Evolutionary conservation across 2,888 invertebrate species (phyloP).

Genomic region (Rhingia campestris): DNA sequence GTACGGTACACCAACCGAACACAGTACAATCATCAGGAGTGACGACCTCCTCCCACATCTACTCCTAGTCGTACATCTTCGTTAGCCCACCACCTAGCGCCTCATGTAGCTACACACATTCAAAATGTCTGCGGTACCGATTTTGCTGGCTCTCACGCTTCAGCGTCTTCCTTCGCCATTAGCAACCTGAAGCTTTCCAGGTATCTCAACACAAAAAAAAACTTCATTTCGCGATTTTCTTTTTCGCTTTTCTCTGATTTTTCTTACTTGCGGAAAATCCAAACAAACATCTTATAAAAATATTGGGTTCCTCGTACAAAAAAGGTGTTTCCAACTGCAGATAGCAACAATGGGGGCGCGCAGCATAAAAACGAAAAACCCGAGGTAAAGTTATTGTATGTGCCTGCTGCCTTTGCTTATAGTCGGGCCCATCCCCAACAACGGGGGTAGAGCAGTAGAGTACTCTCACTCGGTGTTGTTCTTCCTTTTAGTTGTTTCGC

Average conservation of each 20-base stretch:
- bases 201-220: constrained; percentile 42
- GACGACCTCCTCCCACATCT: constrained; percentile 12
- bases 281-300: constrained; percentile 63
- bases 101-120: constrained; percentile 33
- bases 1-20: not conserved
- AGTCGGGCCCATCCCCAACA: not conserved
- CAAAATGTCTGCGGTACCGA: constrained; percentile 58
- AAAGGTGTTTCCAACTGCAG: constrained; percentile 41
- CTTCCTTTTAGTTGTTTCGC: constrained; percentile 37
- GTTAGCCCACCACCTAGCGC: constrained; percentile 23
- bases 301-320: constrained; percentile 48
- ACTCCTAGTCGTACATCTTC: constrained; percentile 43
- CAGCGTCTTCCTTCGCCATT: constrained; percentile 61
- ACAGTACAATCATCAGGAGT: constrained; percentile 7
- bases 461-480: constrained; percentile 1
- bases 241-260: constrained; percentile 13
- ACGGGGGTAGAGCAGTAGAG: not conserved
- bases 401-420: not conserved
- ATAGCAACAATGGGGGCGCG: constrained; percentile 22
- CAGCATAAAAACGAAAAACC: not conserved
- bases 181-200: constrained; percentile 59
- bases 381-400: constrained; percentile 46
- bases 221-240: constrained; percentile 54
- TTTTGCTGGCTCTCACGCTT: not conserved
- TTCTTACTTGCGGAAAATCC: constrained; percentile 40